Percentiles rank a stretch among this genome's conserved stretches.
Evolutionary conservation across 2,888 invertebrate species (phyloP).

Genomic region (Protophormia terraenovae): DNA sequence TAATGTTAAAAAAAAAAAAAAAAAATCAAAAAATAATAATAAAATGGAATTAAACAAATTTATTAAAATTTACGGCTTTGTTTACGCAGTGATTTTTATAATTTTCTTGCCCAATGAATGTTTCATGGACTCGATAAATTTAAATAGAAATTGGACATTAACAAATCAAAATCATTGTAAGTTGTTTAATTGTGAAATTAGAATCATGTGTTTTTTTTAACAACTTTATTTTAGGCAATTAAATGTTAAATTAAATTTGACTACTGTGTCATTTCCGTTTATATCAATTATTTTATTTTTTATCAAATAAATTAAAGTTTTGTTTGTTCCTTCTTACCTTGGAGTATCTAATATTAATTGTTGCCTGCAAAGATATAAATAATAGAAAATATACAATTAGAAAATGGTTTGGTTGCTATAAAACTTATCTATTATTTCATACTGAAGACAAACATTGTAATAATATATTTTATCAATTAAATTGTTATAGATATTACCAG

Average conservation of each 20-base stretch:
- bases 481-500: too few species aligned
- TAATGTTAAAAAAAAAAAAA: neutral
- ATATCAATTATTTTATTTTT: neutral
- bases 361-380: neutral
- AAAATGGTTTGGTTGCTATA: neutral
- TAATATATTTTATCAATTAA: neutral
- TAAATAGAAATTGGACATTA: conserved; percentile 72
- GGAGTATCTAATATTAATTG: neutral
- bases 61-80: neutral
- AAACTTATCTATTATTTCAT: neutral
- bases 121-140: conserved; percentile 72
- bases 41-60: conserved; percentile 40
- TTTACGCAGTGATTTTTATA: conserved; percentile 1
- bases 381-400: neutral
- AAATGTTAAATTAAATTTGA: neutral
- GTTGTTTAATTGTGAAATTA: conserved; percentile 36
- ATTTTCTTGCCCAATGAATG: conserved; percentile 14
- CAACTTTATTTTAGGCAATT: too few species aligned
- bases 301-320: neutral
- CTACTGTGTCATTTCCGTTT: neutral
- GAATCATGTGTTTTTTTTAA: neutral
- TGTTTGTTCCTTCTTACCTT: neutral
- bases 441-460: neutral
- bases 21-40: neutral
- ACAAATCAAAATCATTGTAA: conserved; percentile 76